Evolutionary conservation across 2,113 vertebrate species (phyloP).

Genomic region (Rhineura floridana): DNA sequence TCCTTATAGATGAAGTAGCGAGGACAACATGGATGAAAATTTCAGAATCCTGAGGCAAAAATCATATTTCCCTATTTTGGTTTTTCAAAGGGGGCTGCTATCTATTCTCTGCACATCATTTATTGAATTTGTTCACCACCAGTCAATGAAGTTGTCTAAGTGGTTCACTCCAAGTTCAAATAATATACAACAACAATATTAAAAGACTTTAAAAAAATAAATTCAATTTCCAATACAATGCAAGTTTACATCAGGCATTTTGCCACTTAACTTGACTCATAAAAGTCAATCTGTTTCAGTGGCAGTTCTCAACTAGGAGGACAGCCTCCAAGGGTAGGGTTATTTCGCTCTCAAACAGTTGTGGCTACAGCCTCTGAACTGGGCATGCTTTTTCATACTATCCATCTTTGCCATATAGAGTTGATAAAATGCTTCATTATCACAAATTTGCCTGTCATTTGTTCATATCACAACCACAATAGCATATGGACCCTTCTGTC

Average conservation of each 20-base stretch:
- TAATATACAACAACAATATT: no score
- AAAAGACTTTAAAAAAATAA: no score
- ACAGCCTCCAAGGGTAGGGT: neutral
- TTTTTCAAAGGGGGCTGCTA: neutral
- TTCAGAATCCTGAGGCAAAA: no score
- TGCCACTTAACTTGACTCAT: neutral
- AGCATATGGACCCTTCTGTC: neutral
- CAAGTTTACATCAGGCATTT: neutral
- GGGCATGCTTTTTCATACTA: neutral
- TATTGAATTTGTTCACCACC: no score
- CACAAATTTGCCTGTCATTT: neutral
- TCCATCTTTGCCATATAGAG: neutral
- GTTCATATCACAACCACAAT: neutral
- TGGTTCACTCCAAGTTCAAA: no score
- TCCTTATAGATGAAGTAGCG: no score
- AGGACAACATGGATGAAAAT: no score
- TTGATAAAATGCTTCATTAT: neutral
- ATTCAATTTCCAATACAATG: no score
- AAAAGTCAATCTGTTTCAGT: neutral
- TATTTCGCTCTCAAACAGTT: fast-evolving
- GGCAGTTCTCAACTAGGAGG: neutral
- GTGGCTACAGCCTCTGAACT: neutral
- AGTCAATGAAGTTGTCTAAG: no score
- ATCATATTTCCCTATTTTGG: neutral
- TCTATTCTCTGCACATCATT: neutral